Evolutionary conservation across 1,140 invertebrate genomes (phyloP).

Genomic region (Elysia chlorotica): DNA sequence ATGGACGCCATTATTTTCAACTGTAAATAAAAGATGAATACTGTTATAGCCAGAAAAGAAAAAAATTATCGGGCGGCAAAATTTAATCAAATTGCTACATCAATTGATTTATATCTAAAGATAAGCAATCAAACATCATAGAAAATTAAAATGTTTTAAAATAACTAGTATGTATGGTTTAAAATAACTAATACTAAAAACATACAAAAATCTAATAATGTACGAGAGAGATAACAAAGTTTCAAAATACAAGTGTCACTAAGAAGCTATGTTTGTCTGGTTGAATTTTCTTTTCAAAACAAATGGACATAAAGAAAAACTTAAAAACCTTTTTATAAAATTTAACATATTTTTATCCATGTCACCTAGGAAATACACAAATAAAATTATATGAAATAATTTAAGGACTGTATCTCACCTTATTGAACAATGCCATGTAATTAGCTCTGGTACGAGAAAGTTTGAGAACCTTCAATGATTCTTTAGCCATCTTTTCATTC

Average conservation of each 20-base stretch:
- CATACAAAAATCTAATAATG: too few relatives aligned
- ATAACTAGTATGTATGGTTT: too few relatives aligned
- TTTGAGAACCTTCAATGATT: slow-evolving; percentile 78
- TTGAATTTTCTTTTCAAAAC: too few relatives aligned
- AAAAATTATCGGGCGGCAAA: neutral
- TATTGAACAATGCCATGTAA: slow-evolving; percentile 64
- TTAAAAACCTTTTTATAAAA: too few relatives aligned
- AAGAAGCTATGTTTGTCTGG: too few relatives aligned
- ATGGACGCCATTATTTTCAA: slow-evolving; percentile 93
- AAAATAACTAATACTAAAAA: too few relatives aligned
- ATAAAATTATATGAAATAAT: neutral
- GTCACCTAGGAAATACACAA: too few relatives aligned
- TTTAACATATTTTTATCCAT: too few relatives aligned
- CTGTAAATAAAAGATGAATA: slow-evolving; percentile 60
- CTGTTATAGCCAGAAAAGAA: neutral
- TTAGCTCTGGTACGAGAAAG: slow-evolving; percentile 64
- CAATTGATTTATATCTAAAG: neutral
- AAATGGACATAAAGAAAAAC: too few relatives aligned
- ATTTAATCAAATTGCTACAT: neutral
- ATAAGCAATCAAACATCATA: neutral
- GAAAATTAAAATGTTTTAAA: neutral
- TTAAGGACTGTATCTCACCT: too few relatives aligned
- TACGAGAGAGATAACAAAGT: too few relatives aligned
- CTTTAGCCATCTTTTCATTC: slow-evolving; percentile 78
- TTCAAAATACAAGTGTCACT: too few relatives aligned